phyloP scores from a whole-genome alignment of 2,113 vertebrate species.

The Pteruthius melanotis region DNA sequence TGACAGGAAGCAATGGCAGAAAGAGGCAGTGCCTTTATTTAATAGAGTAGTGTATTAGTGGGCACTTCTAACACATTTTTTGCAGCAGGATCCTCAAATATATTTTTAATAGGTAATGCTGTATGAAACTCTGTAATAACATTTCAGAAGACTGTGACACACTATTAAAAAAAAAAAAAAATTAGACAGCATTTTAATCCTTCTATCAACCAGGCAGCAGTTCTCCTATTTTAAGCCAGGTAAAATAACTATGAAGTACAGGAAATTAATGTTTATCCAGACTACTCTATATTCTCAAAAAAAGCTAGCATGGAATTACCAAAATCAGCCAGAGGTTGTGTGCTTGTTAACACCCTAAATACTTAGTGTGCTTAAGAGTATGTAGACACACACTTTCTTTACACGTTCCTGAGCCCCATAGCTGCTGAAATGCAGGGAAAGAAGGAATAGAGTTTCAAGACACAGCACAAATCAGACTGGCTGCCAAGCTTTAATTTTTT shows the following conservation, averaged over 20 bases:
- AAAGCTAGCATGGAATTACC: background rate
- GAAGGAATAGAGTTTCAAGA: background rate
- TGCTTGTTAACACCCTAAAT: background rate
- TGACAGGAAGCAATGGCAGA: background rate
- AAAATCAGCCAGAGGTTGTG: background rate
- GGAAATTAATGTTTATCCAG: background rate
- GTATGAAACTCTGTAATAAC: background rate
- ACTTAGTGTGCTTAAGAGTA: background rate
- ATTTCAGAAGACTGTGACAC: background rate
- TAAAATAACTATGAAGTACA: background rate
- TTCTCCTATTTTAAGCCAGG: background rate
- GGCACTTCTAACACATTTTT: background rate
- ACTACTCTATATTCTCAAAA: background rate
- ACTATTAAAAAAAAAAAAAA: background rate
- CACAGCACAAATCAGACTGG: background rate
- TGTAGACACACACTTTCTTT: background rate
- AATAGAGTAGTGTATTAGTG: background rate
- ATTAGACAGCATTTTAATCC: background rate
- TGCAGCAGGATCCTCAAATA: background rate
- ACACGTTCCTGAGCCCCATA: fast-evolving
- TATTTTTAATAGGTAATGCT: background rate
- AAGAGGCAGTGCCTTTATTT: constrained; percentile 8
- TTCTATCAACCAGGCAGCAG: background rate
- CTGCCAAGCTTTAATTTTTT: background rate
- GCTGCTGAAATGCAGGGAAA: background rate